Evolutionary conservation across 2,113 vertebrate genomes (phyloP), one percentile per base, ranked within the genome.

Genomic region (Chaenocephalus aceratus): DNA sequence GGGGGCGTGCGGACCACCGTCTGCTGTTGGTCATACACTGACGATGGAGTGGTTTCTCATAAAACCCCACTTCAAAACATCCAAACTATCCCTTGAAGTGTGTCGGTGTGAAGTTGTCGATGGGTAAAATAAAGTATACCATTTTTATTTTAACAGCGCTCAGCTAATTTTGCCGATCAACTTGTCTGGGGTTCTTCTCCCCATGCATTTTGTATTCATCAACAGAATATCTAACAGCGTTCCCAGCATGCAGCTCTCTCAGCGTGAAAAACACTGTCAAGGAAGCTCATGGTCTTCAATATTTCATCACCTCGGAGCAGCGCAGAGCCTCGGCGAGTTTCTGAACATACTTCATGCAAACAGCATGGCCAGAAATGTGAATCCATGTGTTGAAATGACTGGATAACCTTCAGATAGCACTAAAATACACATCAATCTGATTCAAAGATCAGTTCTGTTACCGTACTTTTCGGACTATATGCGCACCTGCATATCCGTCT

Each of bases 221-320:
- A 45, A 54, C 26, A 66, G 53, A 34, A 76, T 48, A 15, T 65
- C 36, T 56, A 13, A 62, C 14, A 52, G 58, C 61, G 52, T 75
- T 49, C 56, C 67, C 67, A 62, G 36, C 63, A 73, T 69, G 23
- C 63, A 62, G 51, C 56, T 62, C 26, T 67, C 61, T 30, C 18
- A 46, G 21, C 5, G 18, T 23, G 60, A 59, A 49, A 53, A 59
- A 49, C 23, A 12, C 23, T 16, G 46, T 54, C 23, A 52, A 14
- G 13, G 41, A 18, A n/a, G 6, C 6, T 44, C 30, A 18, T 9
- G 44, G 44, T 30, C 11, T 36, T 75, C 14, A 69, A 53, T 23
- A 34, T 70, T 61, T 18, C 26, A 54, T n/a, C 63, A 68, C 23
- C 36, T 15, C 36, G 21, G 26, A 9, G 59, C 53, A 46, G 26